Evolutionary conservation across 2,797 vertebrate species (phyloP).

Genomic region (Meriones psammophilus): DNA sequence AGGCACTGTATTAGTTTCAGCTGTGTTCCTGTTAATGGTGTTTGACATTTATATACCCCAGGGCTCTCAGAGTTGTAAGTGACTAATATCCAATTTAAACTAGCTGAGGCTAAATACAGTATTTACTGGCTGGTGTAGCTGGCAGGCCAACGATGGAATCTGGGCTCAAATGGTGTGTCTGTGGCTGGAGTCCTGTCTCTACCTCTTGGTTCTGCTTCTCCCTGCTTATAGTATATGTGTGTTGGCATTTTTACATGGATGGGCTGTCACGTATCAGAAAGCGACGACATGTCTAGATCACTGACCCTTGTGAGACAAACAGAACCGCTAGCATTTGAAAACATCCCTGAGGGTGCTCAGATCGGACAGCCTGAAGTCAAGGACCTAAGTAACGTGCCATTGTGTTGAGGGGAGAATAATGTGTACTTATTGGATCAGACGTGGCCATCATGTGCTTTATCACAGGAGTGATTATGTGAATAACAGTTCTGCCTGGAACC

Average conservation of each 20-base stretch:
- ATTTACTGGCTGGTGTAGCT: constrained; percentile 61
- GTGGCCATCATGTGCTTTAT: not conserved
- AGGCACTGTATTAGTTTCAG: constrained; percentile 54
- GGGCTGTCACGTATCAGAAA: not conserved
- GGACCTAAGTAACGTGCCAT: not conserved
- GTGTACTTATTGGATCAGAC: not conserved
- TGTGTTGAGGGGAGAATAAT: not conserved
- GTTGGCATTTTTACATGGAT: not conserved
- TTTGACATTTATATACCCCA: constrained; percentile 76
- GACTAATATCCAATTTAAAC: constrained; percentile 75
- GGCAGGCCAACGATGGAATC: constrained; percentile 49
- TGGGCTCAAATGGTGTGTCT: constrained; percentile 2
- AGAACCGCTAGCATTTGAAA: not conserved
- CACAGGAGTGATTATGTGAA: not conserved
- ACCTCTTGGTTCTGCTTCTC: constrained; percentile 13
- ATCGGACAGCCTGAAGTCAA: not conserved
- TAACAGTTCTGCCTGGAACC: not conserved
- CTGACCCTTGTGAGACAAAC: not conserved
- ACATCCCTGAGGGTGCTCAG: not conserved
- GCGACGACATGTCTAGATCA: not conserved
- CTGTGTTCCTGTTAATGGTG: constrained; percentile 64
- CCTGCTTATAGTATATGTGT: not conserved
- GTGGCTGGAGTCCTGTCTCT: not conserved
- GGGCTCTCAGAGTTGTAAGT: constrained; percentile 66
- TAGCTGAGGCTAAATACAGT: constrained; percentile 69